phyloP scores from a whole-genome alignment of 2,113 vertebrate genomes.

The Lichenostomus cassidix region DNA sequence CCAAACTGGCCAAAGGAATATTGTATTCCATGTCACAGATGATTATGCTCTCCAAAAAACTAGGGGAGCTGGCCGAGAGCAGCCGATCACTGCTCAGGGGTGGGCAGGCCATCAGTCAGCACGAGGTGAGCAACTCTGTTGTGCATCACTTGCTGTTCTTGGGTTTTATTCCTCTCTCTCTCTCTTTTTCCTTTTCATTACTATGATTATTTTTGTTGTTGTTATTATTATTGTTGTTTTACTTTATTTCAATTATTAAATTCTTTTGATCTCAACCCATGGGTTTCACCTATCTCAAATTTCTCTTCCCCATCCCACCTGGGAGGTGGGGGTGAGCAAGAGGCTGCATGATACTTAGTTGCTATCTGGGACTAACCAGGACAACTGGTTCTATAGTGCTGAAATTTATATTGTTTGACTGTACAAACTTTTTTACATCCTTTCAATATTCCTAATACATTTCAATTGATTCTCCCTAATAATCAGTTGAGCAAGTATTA shows the following conservation, averaged over 20 bases:
- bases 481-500: neutral
- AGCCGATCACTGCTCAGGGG: too few species aligned
- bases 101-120: neutral
- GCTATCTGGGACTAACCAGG: neutral
- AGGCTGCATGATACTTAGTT: neutral
- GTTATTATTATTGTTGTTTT: neutral
- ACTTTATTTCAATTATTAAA: neutral
- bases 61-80: neutral
- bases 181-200: neutral
- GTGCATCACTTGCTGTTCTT: neutral
- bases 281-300: neutral
- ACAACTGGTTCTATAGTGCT: neutral
- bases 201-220: neutral
- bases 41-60: neutral
- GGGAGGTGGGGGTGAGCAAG: neutral
- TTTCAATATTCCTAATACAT: neutral
- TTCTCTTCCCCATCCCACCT: neutral
- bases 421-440: neutral
- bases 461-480: neutral
- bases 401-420: neutral
- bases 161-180: neutral
- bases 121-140: neutral
- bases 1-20: neutral
- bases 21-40: neutral
- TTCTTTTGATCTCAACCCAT: neutral